Base-by-base conservation (phyloP, 2,113 vertebrate genomes). In the Scophthalmus maximus region DNA sequence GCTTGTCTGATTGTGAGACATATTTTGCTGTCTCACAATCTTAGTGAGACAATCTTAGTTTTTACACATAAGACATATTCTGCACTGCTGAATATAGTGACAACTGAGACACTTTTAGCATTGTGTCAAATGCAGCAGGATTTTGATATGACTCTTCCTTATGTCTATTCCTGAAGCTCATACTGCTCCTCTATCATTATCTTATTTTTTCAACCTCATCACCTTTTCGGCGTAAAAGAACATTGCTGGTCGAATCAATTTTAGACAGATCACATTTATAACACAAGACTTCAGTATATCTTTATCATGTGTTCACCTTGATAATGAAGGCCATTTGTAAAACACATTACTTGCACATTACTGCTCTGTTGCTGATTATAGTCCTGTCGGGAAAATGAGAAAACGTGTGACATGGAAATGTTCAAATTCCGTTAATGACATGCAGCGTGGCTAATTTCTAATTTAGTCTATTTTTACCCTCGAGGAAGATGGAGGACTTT, bases 401-500 rank as follows among this genome's bases (percentile, higher is more conserved):
- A 57, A 73, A 50, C 51, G 3, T 61, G 29, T 61, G 11, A 47
- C 36, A 57, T 32, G 36, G 49, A 77, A 81, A 69, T 75, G 32
- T 56, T 55, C 6, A 67, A 78, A 66, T 70, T 29, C 61, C 20
- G 17, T 77, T 78, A 73, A 57, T 80, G 47, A 47, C 61, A 84
- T 78, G 47, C 47, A 80, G 84, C 78, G 60, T 84, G 32, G 40
- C 42, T 67, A 82, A 78, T 84, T 84, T 80, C 68, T 22, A 63
- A 49, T 34, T 14, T 2, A 53, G 56, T 53, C 29, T 52, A 73
- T 78, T 79, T 69, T 58, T 68, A 73, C 34, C 47, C 71, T 3
- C 0, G 50, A 64, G 12, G 17, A 70, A 56, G 20, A 53, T 5
- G 8, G 38, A 1, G 22, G n/a, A 26, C 18, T 70, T 50, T 50